Evolutionary conservation across 2,113 vertebrate genomes (phyloP).

Genomic region (Hipposideros armiger): DNA sequence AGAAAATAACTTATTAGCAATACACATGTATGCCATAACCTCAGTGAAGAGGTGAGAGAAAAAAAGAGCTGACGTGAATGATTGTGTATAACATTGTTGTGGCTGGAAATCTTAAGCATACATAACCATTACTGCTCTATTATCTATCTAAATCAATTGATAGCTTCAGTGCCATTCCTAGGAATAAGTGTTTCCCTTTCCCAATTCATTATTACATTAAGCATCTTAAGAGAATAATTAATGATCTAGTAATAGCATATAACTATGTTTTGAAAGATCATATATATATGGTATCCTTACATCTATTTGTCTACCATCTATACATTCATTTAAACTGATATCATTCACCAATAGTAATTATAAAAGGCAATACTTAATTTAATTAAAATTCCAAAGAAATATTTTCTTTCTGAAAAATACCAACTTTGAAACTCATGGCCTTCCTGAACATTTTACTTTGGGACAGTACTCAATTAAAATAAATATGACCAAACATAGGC

Average conservation of each 20-base stretch:
- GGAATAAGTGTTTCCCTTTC: not conserved
- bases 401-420: not conserved
- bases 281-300: too few species aligned
- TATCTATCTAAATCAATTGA: not conserved
- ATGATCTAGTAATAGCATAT: not conserved
- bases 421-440: not conserved
- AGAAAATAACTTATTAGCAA: not conserved
- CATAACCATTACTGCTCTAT: not conserved
- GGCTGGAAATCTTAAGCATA: not conserved
- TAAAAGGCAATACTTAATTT: not conserved
- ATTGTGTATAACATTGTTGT: not conserved
- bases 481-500: not conserved
- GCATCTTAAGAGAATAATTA: not conserved
- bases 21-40: not conserved
- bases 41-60: not conserved
- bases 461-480: slow-evolving; percentile 17
- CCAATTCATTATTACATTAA: not conserved
- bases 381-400: not conserved
- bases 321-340: not conserved
- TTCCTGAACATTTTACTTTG: slow-evolving; percentile 5
- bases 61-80: not conserved
- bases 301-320: not conserved
- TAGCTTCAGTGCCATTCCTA: not conserved
- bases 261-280: not conserved
- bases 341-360: not conserved